Conservation (phyloP, 2,888 invertebrate species). For the Cheilosia soror region DNA sequence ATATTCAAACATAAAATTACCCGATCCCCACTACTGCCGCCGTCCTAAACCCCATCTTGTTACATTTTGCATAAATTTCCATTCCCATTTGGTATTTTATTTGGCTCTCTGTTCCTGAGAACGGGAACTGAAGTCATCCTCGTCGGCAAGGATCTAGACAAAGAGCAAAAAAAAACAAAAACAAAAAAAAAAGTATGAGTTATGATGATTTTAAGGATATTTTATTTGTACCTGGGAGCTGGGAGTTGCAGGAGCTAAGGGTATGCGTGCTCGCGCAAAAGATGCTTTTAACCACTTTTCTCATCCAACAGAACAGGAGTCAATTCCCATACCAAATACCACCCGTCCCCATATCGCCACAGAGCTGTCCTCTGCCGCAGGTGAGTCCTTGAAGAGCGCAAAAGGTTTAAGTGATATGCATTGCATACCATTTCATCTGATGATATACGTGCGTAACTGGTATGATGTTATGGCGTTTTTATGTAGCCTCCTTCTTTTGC, state of each 20-base stretch:
- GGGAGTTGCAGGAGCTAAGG: constrained; percentile 21
- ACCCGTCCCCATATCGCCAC: not conserved
- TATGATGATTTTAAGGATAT: constrained; percentile 72
- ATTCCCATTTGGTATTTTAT: constrained; percentile 31
- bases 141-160: constrained; percentile 5
- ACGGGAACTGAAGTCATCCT: constrained; percentile 15
- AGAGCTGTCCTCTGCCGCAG: constrained; percentile 61
- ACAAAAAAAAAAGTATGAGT: constrained; percentile 47
- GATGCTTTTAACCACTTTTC: constrained; percentile 64
- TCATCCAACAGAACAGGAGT: constrained; percentile 49
- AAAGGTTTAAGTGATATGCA: constrained; percentile 73
- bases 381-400: constrained; percentile 60
- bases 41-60: constrained; percentile 35
- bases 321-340: constrained; percentile 13
- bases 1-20: constrained; percentile 61
- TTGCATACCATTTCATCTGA: constrained; percentile 60
- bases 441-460: constrained; percentile 57
- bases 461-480: constrained; percentile 49
- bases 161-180: not conserved
- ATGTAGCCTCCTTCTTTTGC: constrained; percentile 13
- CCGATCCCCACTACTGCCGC: not conserved
- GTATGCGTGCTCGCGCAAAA: constrained; percentile 49
- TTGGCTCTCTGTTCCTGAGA: constrained; percentile 8
- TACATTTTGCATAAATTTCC: constrained; percentile 70
- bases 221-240: constrained; percentile 62